phyloP scores from a whole-genome alignment of 2,888 invertebrate species.

The Mayetiola destructor region DNA sequence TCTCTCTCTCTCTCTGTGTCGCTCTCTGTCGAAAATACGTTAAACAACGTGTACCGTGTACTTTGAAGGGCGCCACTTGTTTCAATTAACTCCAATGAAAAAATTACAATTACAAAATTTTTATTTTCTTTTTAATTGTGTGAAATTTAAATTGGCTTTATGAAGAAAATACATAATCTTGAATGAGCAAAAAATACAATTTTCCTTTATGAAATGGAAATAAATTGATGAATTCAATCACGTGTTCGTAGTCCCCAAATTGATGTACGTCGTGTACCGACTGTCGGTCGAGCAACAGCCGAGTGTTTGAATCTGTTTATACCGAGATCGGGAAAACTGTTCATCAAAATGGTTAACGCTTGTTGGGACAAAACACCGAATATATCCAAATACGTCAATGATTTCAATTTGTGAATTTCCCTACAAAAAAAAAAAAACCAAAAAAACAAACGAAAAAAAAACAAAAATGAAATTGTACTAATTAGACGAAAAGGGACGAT shows the following conservation, averaged over 20 bases:
- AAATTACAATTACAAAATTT: too few relatives aligned
- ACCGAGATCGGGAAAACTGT: constrained; percentile 43
- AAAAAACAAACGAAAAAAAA: not conserved
- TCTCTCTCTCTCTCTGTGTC: too few relatives aligned
- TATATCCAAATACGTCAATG: constrained; percentile 61
- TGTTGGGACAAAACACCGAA: constrained; percentile 58
- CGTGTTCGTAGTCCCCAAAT: constrained; percentile 79
- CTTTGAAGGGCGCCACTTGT: too few relatives aligned
- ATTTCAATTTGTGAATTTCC: constrained; percentile 44
- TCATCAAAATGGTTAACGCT: constrained; percentile 40
- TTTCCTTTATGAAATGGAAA: too few relatives aligned
- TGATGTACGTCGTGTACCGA: constrained; percentile 70
- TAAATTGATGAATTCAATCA: constrained; percentile 42
- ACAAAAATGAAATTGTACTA: not conserved
- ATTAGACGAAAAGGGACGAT: too few relatives aligned
- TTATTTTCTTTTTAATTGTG: too few relatives aligned
- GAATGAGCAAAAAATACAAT: too few relatives aligned
- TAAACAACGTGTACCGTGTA: too few relatives aligned
- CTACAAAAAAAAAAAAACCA: constrained; percentile 26
- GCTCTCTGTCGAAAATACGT: too few relatives aligned
- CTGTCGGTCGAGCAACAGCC: constrained; percentile 73
- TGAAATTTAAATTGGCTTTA: too few relatives aligned
- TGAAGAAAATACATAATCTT: too few relatives aligned
- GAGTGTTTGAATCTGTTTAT: constrained; percentile 67
- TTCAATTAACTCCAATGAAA: too few relatives aligned